Evolutionary conservation across 2,888 invertebrate species (phyloP), one percentile per base, ranked within the genome.

Genomic region (Therioaphis trifolii): DNA sequence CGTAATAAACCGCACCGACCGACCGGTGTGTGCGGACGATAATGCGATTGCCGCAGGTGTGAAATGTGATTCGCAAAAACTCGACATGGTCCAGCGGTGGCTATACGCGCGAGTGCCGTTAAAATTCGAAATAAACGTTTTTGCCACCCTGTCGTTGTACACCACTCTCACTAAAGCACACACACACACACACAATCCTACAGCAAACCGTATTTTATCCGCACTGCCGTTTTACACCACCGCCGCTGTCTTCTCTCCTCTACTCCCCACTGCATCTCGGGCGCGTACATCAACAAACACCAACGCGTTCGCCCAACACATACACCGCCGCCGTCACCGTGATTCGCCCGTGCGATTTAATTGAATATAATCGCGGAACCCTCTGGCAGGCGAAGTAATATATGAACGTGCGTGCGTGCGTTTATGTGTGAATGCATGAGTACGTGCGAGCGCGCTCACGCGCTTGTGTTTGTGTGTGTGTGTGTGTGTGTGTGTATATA

Each of bases 11-110:
- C 21, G 29, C 55, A 27, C 1, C 7, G n/a, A 14, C 55, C 12
- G 43, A 7, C 18, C 18, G 18, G n/a, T n/a, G 35, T 4, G 21
- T 2, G 1, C 0, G 4, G 66, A 35, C 52, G 40, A 68, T 78
- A 78, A 78, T 52, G 40, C 52, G 68, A 78, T 78, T 55, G 78
- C 68, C 78, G 68, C 78, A 78, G 68, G 78, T 78, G 78, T 68
- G 68, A 66, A 77, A 77, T 49, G 66, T 49, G 77, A 77, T 77
- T 77, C 66, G 66, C 49, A 52, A 78, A 78, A 78, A 78, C 78
- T 68, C 71, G 69, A 35, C 35, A 21, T 21, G 74, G 77, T 66
- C 15, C 49, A 12, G 40, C 40, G n/a, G 21, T 55, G 49, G 14
- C 43, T n/a, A 15, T 24, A 29, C 46, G 46, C 61, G 18, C 29